These are phyloP conservation scores for Apogon talboti DNA, from an alignment of 2,797 vertebrate genomes.

Conservation along the genomic window DNA sequence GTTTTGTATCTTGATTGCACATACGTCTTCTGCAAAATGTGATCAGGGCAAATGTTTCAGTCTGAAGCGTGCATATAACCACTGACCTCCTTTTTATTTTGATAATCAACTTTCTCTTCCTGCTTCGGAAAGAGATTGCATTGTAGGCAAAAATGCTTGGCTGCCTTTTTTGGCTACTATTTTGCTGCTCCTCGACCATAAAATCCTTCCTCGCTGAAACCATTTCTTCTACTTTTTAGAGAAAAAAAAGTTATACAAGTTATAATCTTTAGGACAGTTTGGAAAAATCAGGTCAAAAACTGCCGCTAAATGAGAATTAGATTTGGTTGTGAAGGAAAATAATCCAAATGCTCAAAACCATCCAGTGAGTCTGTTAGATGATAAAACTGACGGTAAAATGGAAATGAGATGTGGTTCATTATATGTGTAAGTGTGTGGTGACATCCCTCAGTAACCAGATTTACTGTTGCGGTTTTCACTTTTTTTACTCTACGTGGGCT, in stretches of 20 bases:
- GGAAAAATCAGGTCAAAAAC: no score
- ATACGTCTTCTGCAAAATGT: neutral
- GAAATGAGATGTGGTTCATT: neutral
- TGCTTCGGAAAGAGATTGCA: conserved; percentile 11
- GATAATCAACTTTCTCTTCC: conserved; percentile 49
- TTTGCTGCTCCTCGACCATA: neutral
- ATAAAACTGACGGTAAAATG: neutral
- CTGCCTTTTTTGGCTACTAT: no score
- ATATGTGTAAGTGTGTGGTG: conserved; percentile 30
- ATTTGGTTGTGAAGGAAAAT: no score
- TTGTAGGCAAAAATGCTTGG: conserved; percentile 4
- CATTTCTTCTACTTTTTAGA: no score
- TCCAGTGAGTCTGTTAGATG: neutral
- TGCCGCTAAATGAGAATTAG: no score
- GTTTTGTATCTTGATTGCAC: neutral
- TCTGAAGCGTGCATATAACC: neutral
- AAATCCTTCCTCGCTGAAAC: no score
- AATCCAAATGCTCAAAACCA: no score
- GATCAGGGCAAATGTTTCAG: no score
- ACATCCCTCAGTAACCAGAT: conserved; percentile 30
- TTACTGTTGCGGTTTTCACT: conserved; percentile 61
- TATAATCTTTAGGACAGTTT: no score
- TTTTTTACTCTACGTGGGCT: neutral
- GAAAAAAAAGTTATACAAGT: no score
- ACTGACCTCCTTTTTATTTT: conserved; percentile 16